phyloP scores from a whole-genome alignment of 2,888 invertebrate genomes.

The Tyria jacobaeae region DNA sequence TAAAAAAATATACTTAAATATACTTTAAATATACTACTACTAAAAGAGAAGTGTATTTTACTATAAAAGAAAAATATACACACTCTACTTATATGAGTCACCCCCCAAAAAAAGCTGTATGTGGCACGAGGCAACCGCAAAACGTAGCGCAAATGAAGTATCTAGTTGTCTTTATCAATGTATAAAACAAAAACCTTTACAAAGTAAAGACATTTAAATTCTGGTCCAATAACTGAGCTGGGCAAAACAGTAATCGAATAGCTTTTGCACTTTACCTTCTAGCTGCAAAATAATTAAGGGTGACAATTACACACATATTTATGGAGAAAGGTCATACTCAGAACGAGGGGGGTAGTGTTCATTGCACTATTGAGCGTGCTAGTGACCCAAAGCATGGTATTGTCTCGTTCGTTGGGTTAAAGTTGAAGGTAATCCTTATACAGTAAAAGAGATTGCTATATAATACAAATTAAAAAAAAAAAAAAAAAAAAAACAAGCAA shows the following conservation, averaged over 20 bases:
- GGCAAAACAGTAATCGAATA: background rate
- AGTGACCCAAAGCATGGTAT: background rate
- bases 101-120: background rate
- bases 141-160: too few species aligned
- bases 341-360: too few species aligned
- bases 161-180: background rate
- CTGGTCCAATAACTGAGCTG: slow-evolving; percentile 1
- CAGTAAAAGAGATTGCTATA: background rate
- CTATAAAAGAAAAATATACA: slow-evolving; percentile 2
- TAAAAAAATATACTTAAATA: too few species aligned
- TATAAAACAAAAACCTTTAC: background rate
- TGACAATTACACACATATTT: slow-evolving; percentile 15
- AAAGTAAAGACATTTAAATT: background rate
- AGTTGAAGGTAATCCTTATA: background rate
- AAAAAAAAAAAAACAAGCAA: too few species aligned
- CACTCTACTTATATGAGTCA: background rate
- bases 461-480: background rate
- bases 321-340: slow-evolving; percentile 36
- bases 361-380: too few species aligned
- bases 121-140: slow-evolving; percentile 9
- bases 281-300: slow-evolving; percentile 5
- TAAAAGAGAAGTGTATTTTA: slow-evolving; percentile 2
- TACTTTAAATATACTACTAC: background rate
- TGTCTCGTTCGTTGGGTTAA: background rate
- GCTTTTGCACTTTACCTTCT: background rate